A percentile compares a stretch with the other conserved stretches of the same genome.
Conservation (phyloP, 2,888 invertebrate genomes). For the Orthosia gothica region DNA sequence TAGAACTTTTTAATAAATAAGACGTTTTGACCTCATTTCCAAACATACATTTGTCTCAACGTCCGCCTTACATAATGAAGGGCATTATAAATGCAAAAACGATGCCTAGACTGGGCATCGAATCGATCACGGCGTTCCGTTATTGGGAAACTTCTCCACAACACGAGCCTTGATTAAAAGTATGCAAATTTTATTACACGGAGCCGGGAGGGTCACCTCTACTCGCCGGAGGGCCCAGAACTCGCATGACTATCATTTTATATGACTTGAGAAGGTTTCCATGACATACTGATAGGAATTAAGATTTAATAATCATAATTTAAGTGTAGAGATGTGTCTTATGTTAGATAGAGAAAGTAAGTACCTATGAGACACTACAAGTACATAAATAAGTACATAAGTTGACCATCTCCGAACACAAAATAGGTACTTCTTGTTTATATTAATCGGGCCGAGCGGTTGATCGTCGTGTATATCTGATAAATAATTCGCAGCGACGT, state of each 20-base stretch:
- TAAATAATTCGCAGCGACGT: constrained; percentile 87
- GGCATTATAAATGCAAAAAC: constrained; percentile 80
- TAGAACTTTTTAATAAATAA: not conserved
- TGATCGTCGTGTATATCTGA: constrained; percentile 76
- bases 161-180: constrained; percentile 92
- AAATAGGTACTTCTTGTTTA: constrained; percentile 21
- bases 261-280: constrained; percentile 54
- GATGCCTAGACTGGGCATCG: constrained; percentile 79
- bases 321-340: not conserved
- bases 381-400: not conserved
- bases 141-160: constrained; percentile 92
- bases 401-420: not conserved
- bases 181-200: constrained; percentile 92
- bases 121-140: constrained; percentile 90
- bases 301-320: not conserved
- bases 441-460: constrained; percentile 42
- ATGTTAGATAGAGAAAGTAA: not conserved
- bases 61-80: constrained; percentile 58
- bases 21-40: constrained; percentile 16
- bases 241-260: constrained; percentile 74
- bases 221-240: constrained; percentile 59
- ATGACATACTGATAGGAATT: not conserved
- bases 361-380: not conserved
- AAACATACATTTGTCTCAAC: constrained; percentile 36
- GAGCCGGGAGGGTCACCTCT: constrained; percentile 80